A percentile compares a stretch with the other conserved stretches of the same genome.
Conservation (phyloP, 2,888 invertebrate species). For the Strigamia transsilvanica region DNA sequence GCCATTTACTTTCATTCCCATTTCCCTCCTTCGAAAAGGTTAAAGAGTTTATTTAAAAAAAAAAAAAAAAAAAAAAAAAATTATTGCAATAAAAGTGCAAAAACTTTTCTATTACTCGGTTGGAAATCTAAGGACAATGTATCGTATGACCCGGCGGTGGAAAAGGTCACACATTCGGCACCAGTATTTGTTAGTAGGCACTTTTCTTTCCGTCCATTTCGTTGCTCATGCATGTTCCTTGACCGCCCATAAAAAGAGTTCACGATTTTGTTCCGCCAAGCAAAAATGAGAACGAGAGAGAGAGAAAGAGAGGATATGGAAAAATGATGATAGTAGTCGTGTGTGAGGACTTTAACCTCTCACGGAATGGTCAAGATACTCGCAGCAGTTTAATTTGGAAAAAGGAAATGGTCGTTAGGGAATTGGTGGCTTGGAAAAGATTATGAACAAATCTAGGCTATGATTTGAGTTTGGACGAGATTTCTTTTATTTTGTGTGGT, state of each 20-base stretch:
- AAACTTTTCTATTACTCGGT: too few relatives aligned
- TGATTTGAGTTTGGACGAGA: background rate
- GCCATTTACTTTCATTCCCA: too few relatives aligned
- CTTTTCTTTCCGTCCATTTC: background rate
- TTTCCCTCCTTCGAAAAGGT: too few relatives aligned
- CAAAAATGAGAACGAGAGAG: too few relatives aligned
- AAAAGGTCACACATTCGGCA: background rate
- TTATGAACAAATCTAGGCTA: background rate
- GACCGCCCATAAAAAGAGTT: background rate
- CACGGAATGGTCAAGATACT: background rate
- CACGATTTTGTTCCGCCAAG: constrained; percentile 15
- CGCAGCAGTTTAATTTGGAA: background rate
- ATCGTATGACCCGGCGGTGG: background rate
- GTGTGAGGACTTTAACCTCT: background rate
- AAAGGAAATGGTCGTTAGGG: background rate
- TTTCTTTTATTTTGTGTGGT: too few relatives aligned
- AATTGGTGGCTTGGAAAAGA: background rate
- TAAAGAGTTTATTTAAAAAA: too few relatives aligned
- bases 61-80: too few relatives aligned
- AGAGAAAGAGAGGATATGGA: background rate
- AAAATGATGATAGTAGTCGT: constrained; percentile 3
- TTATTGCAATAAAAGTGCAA: too few relatives aligned
- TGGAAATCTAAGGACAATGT: too few relatives aligned
- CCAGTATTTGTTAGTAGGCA: background rate
- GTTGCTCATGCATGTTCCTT: constrained; percentile 5